Evolutionary conservation across 1,140 invertebrate genomes (phyloP).

Genomic region (Arion vulgaris): DNA sequence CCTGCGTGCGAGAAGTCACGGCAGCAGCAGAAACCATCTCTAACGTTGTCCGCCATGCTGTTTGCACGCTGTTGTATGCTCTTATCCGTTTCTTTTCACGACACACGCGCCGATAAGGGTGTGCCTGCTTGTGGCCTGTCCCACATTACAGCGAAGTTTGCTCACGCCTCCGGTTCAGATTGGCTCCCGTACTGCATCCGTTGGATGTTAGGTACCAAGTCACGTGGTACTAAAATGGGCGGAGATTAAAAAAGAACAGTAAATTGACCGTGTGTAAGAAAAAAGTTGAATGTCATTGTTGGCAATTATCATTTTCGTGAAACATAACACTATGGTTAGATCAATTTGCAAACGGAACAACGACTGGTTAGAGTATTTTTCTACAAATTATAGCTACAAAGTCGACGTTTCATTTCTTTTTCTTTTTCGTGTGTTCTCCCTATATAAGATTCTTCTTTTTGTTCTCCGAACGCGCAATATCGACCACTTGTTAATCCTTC

Average conservation of each 20-base stretch:
- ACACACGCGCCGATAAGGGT: slow-evolving; percentile 4
- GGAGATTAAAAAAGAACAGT: neutral
- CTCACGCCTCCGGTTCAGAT: neutral
- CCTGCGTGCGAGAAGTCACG: slow-evolving; percentile 7
- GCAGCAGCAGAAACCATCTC: slow-evolving; percentile 2
- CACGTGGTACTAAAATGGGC: slow-evolving; percentile 1
- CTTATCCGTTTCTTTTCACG: slow-evolving; percentile 3
- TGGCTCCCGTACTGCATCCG: neutral
- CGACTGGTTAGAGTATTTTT: too few relatives aligned
- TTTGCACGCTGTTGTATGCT: slow-evolving; percentile 7
- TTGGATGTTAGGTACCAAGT: neutral
- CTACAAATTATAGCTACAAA: too few relatives aligned
- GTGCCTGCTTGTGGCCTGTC: neutral
- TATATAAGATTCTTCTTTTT: too few relatives aligned
- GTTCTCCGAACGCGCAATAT: too few relatives aligned
- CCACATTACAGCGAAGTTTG: neutral
- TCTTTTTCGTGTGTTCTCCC: too few relatives aligned
- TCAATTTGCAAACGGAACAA: too few relatives aligned
- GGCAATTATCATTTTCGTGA: neutral
- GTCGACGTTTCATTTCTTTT: too few relatives aligned
- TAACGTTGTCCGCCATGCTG: neutral
- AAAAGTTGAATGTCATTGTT: neutral
- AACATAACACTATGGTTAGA: too few relatives aligned
- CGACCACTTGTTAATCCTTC: too few relatives aligned
- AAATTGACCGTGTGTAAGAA: neutral